Evolutionary conservation across 2,888 invertebrate genomes (phyloP), one percentile per base, ranked within the genome.

Genomic region (Eilema caniola): DNA sequence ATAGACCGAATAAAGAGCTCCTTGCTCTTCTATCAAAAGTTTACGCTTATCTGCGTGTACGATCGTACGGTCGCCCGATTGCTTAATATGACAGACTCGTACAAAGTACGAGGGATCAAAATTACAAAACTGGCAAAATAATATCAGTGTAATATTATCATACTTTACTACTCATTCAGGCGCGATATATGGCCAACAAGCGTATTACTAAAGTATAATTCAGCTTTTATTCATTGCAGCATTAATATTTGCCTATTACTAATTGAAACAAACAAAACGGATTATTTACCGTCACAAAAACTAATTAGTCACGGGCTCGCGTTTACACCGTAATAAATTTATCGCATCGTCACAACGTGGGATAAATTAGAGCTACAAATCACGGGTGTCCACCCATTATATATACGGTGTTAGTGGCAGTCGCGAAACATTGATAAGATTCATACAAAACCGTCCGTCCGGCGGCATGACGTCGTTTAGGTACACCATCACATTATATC

Each of bases 401-500:
- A 79, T 75, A 74, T 78, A 70, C 76, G 78, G 74, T 77, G 78
- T 76, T 82, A 84, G 84, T 78, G 76, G 83, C 78, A 81, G 77
- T 77, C 82, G 79, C 82, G 79, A 81, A 83, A 86, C 81, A 82
- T 74, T 84, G 86, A 86, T 86, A 86, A 86, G 85, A 85, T 85
- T 82, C 82, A 80, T 85, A 83, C 83, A 84, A 82, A 85, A 79
- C 78, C 78, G 80, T 83, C 71, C 80, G 84, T 77, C 82, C 80
- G 78, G 70, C 80, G 82, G 83, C 82, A 86, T 77, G 78, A 78
- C 75, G 80, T 83, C 82, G 75, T 81, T 83, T 79, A 76, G 75
- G 83, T 78, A 81, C 74, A 77, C 67, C 75, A 66, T 62, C 75
- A 77, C 75, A 75, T 78, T 74, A 75, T 70, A 56, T 66, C 62